A percentile compares a stretch with the other conserved stretches of the same genome.
These are phyloP conservation scores for Synergus itoensis DNA, from an alignment of 2,888 invertebrate species.

Conservation along the genomic window DNA sequence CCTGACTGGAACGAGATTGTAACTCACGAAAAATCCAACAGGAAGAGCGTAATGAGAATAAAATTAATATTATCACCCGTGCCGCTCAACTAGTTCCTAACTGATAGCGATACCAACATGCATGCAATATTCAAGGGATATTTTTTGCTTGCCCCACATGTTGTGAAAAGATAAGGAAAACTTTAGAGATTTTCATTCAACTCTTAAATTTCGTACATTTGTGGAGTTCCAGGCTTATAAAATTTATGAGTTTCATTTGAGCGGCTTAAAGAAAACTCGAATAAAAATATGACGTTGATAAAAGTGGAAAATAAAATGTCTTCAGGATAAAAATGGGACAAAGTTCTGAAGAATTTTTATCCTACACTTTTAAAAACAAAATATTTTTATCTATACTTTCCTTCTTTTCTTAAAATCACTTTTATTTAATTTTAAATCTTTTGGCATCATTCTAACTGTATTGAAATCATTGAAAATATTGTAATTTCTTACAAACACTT, in stretches of 20 bases:
- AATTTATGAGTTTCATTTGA: background rate
- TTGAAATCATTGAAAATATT: no score
- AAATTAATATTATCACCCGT: conserved; percentile 37
- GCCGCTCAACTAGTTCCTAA: conserved; percentile 39
- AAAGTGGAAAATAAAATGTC: no score
- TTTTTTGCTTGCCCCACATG: conserved; percentile 25
- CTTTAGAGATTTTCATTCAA: conserved; percentile 20
- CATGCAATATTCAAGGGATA: conserved; percentile 36
- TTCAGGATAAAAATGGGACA: no score
- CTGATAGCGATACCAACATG: conserved; percentile 21
- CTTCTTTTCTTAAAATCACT: no score
- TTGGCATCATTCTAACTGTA: no score
- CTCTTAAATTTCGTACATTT: background rate
- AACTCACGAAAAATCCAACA: conserved; percentile 11
- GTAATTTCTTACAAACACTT: no score
- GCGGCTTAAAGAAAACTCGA: no score
- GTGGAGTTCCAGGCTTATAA: background rate
- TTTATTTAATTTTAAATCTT: no score
- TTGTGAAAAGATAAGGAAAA: conserved; percentile 32
- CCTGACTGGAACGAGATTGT: background rate
- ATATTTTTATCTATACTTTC: no score
- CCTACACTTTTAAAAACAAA: no score
- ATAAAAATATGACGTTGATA: no score
- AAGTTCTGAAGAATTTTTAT: no score
- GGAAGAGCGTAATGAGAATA: conserved; percentile 30